Percentiles rank a stretch among this genome's conserved stretches.
These are phyloP conservation scores for Autographa pulchrina DNA, from an alignment of 2,888 invertebrate genomes.

Conservation along the genomic window DNA sequence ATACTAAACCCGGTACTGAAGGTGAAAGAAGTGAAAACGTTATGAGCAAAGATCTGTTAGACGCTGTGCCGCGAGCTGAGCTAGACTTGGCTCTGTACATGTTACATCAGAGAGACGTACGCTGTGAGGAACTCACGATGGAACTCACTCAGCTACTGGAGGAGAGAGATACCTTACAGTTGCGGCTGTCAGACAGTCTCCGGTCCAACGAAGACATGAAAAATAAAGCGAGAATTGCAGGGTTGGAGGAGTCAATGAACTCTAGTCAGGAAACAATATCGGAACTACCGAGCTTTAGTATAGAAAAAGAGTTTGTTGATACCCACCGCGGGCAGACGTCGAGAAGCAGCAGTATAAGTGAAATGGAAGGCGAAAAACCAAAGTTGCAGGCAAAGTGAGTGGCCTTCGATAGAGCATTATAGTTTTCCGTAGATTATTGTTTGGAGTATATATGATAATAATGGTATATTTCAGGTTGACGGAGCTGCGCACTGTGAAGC, in stretches of 20 bases:
- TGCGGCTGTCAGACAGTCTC: conserved; percentile 94
- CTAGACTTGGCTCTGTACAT: conserved; percentile 95
- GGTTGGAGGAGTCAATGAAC: conserved; percentile 70
- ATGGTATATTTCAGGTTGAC: conserved; percentile 87
- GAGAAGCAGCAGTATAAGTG: conserved; percentile 82
- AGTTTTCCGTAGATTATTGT: background rate
- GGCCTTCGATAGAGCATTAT: background rate
- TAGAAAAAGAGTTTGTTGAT: conserved; percentile 79
- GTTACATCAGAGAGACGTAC: conserved; percentile 95
- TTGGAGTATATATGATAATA: background rate
- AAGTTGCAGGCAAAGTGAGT: conserved; percentile 86
- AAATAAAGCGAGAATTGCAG: conserved; percentile 68
- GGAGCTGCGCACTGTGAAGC: conserved; percentile 93
- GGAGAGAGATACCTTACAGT: conserved; percentile 95
- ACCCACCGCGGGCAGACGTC: conserved; percentile 79
- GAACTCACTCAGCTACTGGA: conserved; percentile 95
- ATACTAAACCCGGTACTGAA: conserved; percentile 77
- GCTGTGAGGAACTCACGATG: conserved; percentile 95
- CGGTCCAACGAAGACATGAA: conserved; percentile 91
- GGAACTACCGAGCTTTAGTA: conserved; percentile 72
- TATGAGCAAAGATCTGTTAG: conserved; percentile 75
- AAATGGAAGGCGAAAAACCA: conserved; percentile 81
- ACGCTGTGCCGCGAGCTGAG: conserved; percentile 90
- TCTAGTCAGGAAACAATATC: conserved; percentile 72
- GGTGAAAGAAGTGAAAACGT: conserved; percentile 56